A percentile compares a stretch with the other conserved stretches of the same genome.
Conservation (phyloP, 2,888 invertebrate species). For the Hyposoter didymator region DNA sequence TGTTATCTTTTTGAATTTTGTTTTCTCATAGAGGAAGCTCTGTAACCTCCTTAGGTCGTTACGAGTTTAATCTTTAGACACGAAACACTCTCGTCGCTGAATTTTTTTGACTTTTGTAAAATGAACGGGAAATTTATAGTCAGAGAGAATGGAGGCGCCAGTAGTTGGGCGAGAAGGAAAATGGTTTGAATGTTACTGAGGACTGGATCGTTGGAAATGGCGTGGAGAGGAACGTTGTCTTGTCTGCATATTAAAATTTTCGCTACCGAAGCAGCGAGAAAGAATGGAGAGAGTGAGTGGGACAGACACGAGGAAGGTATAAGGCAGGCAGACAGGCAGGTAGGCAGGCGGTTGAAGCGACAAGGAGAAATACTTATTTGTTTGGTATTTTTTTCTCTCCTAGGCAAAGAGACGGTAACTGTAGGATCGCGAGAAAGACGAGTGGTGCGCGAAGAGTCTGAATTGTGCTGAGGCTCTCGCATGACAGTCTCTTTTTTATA, state of each 20-base stretch:
- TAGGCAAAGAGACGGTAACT: conserved; percentile 33
- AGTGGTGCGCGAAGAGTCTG: conserved; percentile 51
- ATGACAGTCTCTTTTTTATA: conserved; percentile 10
- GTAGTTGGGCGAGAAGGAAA: neutral
- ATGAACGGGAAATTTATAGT: neutral
- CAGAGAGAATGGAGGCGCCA: conserved; percentile 20
- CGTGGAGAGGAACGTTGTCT: conserved; percentile 70
- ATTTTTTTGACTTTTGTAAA: neutral
- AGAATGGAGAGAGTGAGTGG: conserved; percentile 7
- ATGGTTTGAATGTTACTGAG: conserved; percentile 50
- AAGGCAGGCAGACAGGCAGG: conserved; percentile 24
- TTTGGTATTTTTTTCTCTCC: conserved; percentile 12
- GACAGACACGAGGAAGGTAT: conserved; percentile 1
- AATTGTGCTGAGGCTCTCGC: conserved; percentile 57
- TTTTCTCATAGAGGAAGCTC: no score
- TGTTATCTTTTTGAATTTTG: no score
- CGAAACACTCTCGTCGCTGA: neutral
- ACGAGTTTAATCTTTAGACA: no score
- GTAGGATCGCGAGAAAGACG: conserved; percentile 64
- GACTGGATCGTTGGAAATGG: conserved; percentile 68
- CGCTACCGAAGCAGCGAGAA: conserved; percentile 23
- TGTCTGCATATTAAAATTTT: conserved; percentile 74
- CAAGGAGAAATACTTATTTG: conserved; percentile 4
- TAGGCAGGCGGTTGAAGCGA: conserved; percentile 23
- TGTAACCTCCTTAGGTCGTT: no score